Percentiles rank a stretch among this genome's conserved stretches.
phyloP scores from a whole-genome alignment of 2,113 vertebrate species.

The Malaclemys terrapin region DNA sequence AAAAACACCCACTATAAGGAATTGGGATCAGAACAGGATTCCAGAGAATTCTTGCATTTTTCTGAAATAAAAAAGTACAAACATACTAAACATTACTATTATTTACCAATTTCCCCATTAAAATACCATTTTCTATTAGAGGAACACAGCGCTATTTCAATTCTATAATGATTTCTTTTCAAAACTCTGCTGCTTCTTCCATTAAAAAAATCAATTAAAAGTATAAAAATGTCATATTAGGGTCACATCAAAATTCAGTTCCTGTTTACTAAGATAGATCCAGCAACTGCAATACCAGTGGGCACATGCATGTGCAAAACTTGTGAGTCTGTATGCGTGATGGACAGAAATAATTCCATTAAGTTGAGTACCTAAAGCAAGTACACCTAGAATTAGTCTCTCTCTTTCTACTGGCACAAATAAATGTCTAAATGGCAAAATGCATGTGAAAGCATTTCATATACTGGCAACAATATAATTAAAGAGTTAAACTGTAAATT shows the following conservation, averaged over 20 bases:
- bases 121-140: background rate
- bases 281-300: background rate
- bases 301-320: background rate
- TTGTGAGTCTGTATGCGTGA: background rate
- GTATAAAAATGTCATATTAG: background rate
- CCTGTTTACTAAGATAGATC: background rate
- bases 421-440: too few species aligned
- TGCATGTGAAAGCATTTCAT: fast-evolving
- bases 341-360: background rate
- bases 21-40: background rate
- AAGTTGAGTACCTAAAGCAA: background rate
- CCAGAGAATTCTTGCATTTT: background rate
- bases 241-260: background rate
- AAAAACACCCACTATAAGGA: background rate
- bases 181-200: background rate
- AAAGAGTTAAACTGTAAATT: background rate
- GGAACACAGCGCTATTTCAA: background rate
- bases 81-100: background rate
- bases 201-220: background rate
- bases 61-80: background rate
- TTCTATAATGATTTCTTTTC: background rate
- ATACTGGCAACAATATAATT: fast-evolving
- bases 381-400: background rate
- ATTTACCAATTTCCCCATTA: background rate
- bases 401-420: background rate